Base-by-base conservation (phyloP, 2,113 vertebrate species). In the Apodemus sylvaticus region DNA sequence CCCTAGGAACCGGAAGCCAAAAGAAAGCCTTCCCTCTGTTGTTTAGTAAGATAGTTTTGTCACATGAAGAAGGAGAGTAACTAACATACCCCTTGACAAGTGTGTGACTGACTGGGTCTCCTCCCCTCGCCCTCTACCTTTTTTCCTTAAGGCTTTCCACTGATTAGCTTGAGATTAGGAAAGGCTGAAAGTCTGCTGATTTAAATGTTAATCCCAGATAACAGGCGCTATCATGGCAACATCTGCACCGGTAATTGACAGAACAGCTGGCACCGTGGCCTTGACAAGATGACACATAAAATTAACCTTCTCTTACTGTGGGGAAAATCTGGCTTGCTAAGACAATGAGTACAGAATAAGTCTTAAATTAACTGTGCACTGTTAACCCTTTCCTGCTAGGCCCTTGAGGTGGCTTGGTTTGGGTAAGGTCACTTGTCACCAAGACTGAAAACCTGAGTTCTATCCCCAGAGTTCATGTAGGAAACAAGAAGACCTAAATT, bases 181-280 rank as follows among this genome's bases (percentile, higher is more conserved):
- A 76, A 1, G 53, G 55, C 60, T 91, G 91, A 13, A 20, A 70
- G 48, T 77, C 45, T 48, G n/a, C 89, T 7, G 51, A 64, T 85
- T 77, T 96, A 53, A 81, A 58, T 83, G 48, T 82, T 90, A 92
- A 81, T 62, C 24, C 62, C 53, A 39, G 79, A 74, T 76, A 53
- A 45, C 48, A 89, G 36, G 42, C 4, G 3, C 39, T 39, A 82
- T 91, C 78, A 60, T 36, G 5, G 19, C 60, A 66, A 66, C 68
- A 17, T 13, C 14, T 31, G 60, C 90, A 51, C 31, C 4, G 51
- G 76, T 77, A 62, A 82, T 89, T 60, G 77, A 55, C 39, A 79
- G 60, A 90, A n/a, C 58, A 81, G 4, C 26, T 24, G 58, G 51
- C 26, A 19, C 39, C 34, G 2, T 2, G 19, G 64, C n/a, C 45